These are phyloP conservation scores for Lithophane leautieri DNA, from an alignment of 2,888 invertebrate species.

Conservation along the genomic window DNA sequence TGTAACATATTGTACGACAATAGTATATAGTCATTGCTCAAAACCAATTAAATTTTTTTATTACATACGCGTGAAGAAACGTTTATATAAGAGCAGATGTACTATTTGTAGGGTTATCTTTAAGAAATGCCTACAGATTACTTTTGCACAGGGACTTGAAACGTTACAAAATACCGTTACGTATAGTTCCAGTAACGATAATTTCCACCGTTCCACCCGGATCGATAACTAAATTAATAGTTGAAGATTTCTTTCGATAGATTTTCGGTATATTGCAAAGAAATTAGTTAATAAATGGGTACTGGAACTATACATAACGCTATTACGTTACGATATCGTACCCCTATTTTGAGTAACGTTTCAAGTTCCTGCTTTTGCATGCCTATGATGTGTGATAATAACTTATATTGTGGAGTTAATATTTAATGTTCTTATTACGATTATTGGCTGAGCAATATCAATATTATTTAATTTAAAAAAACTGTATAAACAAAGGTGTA, in stretches of 20 bases:
- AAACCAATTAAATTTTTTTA: constrained; percentile 29
- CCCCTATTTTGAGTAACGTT: no score
- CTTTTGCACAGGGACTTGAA: no score
- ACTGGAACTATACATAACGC: no score
- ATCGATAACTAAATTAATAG: no score
- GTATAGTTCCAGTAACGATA: no score
- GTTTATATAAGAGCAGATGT: neutral
- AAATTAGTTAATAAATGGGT: no score
- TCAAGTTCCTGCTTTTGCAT: neutral
- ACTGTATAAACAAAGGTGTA: constrained; percentile 22
- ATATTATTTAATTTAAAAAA: neutral
- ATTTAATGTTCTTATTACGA: constrained; percentile 1
- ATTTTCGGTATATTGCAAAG: no score
- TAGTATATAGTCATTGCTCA: constrained; percentile 30
- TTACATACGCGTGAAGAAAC: constrained; percentile 2
- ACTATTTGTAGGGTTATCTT: constrained; percentile 1
- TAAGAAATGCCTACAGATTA: neutral
- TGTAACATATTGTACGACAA: constrained; percentile 43
- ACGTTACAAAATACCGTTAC: no score
- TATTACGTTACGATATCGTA: no score
- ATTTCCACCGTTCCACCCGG: no score
- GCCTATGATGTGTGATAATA: neutral
- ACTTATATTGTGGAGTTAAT: constrained; percentile 17
- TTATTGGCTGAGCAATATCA: constrained; percentile 8
- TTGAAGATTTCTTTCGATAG: no score